Base-by-base conservation (phyloP, 2,888 invertebrate genomes). In the Ormyrus pomaceus region DNA sequence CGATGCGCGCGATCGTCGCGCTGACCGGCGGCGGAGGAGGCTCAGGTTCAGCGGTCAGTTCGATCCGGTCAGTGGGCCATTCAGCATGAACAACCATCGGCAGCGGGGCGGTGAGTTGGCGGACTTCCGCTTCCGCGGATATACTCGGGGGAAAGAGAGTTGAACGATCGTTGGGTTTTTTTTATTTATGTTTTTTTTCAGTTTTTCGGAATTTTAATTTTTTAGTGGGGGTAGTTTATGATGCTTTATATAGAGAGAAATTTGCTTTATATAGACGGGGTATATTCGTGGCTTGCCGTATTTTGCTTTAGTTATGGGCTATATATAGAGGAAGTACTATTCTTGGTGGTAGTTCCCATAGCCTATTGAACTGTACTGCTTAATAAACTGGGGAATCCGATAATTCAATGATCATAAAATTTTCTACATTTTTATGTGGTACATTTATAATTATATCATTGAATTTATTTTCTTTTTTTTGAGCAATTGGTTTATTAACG, bases 31-130 rank as follows among this genome's bases (percentile, higher is more conserved):
- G 55, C 7, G 7, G 10, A 11, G 46, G 34, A 11, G 51, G 48
- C 46, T 59, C 53, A 76, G 55, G 51, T 72, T 64, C 74, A 65
- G 11, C 79, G 69, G 59, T 88, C 89, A 90, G 89, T 89, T 88
- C 88, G 88, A 88, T 88, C 86, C 87, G 88, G 88, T 89, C 88
- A 89, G 86, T 89, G 88, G 88, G 88, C 87, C 88, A 89, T 86
- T 87, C 87, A 89, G 86, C 88, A 89, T 89, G 89, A 89, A 86
- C 86, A 86, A 87, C 85, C 70, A 87, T 84, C 69, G 87, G 84
- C 86, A 87, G 83, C 69, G 87, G 84, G 86, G 87, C 83, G 84
- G 87, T 88, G 83, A 81, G 81, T 80, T 64, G 59, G 34, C 34
- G 34, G 34, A 34, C 34, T 34, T 34, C 34, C 34, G 34, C 34